Conservation (phyloP, 1,140 invertebrate genomes). For the Drosophila fuyamai region DNA sequence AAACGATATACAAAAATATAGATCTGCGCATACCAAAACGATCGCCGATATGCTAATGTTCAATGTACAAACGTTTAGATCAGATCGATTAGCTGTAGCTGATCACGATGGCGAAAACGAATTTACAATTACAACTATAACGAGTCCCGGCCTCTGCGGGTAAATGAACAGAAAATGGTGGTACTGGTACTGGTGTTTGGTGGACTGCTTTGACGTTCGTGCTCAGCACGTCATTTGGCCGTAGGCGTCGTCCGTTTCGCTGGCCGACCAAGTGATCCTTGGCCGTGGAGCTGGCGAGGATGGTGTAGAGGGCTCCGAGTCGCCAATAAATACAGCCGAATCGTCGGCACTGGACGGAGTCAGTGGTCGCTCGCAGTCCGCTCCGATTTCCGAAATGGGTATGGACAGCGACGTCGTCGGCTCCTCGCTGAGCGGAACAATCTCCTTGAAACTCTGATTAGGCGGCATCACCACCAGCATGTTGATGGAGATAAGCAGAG, state of each 20-base stretch:
- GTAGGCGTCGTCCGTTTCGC: slow-evolving; percentile 40
- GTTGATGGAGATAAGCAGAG: slow-evolving; percentile 89
- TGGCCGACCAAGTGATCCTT: slow-evolving; percentile 52
- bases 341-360: slow-evolving; percentile 69
- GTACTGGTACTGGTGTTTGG: slow-evolving; percentile 7
- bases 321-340: slow-evolving; percentile 70
- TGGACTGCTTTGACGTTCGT: slow-evolving; percentile 17
- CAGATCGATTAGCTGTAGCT: slow-evolving; percentile 9
- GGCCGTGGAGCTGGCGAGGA: slow-evolving; percentile 48
- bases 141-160: slow-evolving; percentile 47
- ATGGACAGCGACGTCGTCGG: slow-evolving; percentile 46
- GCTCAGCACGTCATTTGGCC: slow-evolving; percentile 66
- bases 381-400: slow-evolving; percentile 82
- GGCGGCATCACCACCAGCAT: slow-evolving; percentile 88
- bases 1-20: slow-evolving; percentile 77
- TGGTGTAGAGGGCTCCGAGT: slow-evolving; percentile 54
- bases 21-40: slow-evolving; percentile 25
- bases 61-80: slow-evolving; percentile 14
- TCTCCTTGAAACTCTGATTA: slow-evolving; percentile 72
- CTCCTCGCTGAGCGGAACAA: slow-evolving; percentile 64
- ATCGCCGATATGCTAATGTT: slow-evolving; percentile 16
- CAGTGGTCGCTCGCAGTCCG: slow-evolving; percentile 61
- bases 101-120: slow-evolving; percentile 40
- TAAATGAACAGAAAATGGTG: slow-evolving; percentile 64
- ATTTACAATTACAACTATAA: slow-evolving; percentile 61